These are phyloP conservation scores for Philaethria dido DNA, from an alignment of 2,888 invertebrate genomes.

Conservation along the genomic window DNA sequence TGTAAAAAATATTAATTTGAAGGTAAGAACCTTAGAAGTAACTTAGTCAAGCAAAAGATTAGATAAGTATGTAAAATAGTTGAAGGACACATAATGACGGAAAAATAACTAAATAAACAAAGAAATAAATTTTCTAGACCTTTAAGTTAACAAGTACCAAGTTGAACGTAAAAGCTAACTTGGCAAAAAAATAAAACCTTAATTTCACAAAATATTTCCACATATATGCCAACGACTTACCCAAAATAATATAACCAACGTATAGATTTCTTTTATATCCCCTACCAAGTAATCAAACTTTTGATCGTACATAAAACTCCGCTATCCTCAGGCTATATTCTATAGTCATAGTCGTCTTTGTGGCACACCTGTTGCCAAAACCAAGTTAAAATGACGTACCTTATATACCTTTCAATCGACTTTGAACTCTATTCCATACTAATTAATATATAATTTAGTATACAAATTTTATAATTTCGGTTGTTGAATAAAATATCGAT, in stretches of 20 bases:
- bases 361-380: conserved; percentile 41
- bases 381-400: conserved; percentile 30
- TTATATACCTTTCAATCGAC: conserved; percentile 7
- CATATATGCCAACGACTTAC: background rate
- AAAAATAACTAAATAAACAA: too few relatives aligned
- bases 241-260: background rate
- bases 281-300: conserved; percentile 34
- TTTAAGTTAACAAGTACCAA: too few relatives aligned
- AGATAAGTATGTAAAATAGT: too few relatives aligned
- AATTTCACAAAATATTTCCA: background rate
- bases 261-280: conserved; percentile 7
- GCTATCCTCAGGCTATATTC: conserved; percentile 31
- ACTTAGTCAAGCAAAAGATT: too few relatives aligned
- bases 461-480: conserved; percentile 23
- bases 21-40: too few relatives aligned
- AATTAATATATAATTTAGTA: conserved; percentile 11
- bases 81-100: too few relatives aligned
- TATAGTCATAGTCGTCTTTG: conserved; percentile 30
- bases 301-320: conserved; percentile 37
- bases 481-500: conserved; percentile 43
- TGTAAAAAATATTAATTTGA: too few relatives aligned
- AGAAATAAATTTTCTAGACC: too few relatives aligned
- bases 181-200: background rate
- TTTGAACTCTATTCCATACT: conserved; percentile 18
- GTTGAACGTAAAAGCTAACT: too few relatives aligned